Evolutionary conservation across 2,113 vertebrate genomes (phyloP).

Genomic region (Siniperca knerii): DNA sequence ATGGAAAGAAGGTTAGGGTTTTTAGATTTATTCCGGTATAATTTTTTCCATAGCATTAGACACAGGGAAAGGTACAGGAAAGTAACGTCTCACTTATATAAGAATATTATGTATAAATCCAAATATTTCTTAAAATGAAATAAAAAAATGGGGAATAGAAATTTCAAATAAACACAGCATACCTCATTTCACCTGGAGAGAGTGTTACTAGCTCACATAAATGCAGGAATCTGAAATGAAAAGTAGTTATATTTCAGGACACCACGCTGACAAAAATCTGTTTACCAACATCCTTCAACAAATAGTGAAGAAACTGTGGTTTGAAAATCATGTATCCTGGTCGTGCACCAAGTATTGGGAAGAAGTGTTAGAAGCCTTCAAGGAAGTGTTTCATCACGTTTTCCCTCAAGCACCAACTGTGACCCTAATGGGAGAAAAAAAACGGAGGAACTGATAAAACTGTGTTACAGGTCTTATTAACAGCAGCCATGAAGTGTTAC

Average conservation of each 20-base stretch:
- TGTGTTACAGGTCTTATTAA: background rate
- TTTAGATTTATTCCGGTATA: background rate
- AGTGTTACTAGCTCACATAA: background rate
- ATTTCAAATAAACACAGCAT: background rate
- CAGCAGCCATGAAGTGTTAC: background rate
- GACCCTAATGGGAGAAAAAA: background rate
- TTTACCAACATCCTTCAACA: background rate
- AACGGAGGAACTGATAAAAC: background rate
- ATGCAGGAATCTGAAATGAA: background rate
- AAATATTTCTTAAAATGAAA: background rate
- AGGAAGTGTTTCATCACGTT: constrained; percentile 18
- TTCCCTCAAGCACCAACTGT: background rate
- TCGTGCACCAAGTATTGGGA: background rate
- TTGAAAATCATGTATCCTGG: background rate
- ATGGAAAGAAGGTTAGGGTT: background rate
- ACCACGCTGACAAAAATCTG: background rate
- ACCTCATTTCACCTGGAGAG: background rate
- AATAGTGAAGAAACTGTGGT: background rate
- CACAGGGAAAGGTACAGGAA: background rate
- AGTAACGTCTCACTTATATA: background rate
- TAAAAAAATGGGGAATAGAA: background rate
- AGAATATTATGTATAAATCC: background rate
- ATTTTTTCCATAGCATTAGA: background rate
- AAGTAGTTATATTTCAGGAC: background rate
- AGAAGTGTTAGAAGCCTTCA: background rate